Base-by-base conservation (phyloP, 30 jellyfish, hydroid and myxozoan species). In the Aurelia sp. region DNA sequence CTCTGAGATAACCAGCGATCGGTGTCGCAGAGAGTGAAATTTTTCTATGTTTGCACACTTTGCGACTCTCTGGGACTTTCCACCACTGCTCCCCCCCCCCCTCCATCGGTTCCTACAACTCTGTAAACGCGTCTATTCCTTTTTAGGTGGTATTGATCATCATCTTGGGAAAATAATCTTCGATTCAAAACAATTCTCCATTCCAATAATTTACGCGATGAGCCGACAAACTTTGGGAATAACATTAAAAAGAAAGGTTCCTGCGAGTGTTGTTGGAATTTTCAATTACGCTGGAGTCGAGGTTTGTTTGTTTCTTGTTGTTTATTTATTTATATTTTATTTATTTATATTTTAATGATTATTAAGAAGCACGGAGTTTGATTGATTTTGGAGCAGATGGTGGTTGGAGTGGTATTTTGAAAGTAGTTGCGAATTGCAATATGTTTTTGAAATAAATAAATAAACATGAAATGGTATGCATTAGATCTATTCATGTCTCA, bases 251-350 rank as follows among this genome's bases (percentile, higher is more conserved):
- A 94, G 94, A 77, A 89, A 94, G 31, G 99, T 94, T n/a, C 99
- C 99, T 15, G 97, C 82, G 57, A 94, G 99, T 80, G 97, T 89
- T 31, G 66, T 94, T 27, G 99, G 99, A 5, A 94, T 94, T 2
- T 84, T 94, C 82, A 81, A 62, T 82, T 94, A 94, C 76, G 97
- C 89, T 73, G 99, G 99, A 15, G 96, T 96, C 20, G 98, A 94
- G 97, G 99, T 94, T 31, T 22, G 90, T 91, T 51, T 30, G 21
- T 60, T 27, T 20, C 10, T 18, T 58, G 22, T 22, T 44, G 8
- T 51, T 47, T 11, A 19, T 35, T 67, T 51, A 47, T 65, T 30
- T 31, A 31, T 67, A 11, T 40, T 16, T 67, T 19, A 75, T 35
- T 67, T 51, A 47, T 65, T 30, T 31, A 31, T 67, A 11, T 40